A percentile compares a stretch with the other conserved stretches of the same genome.
Conservation (phyloP, 2,797 vertebrate genomes). For the Monodelphis domestica region DNA sequence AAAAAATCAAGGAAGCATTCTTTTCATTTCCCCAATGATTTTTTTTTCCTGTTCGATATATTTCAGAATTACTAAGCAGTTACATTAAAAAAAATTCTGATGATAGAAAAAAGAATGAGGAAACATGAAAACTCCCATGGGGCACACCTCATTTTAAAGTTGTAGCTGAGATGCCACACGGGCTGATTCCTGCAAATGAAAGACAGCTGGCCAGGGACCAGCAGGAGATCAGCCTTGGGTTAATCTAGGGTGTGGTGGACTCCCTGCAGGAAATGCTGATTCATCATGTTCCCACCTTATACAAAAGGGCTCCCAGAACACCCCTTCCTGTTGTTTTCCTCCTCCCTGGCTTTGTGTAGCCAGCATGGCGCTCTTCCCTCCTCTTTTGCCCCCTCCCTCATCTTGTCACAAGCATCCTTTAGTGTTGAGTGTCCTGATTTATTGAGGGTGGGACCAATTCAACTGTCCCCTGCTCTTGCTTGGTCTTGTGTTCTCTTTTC, state of each 20-base stretch:
- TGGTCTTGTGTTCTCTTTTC: not conserved
- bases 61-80: conserved; percentile 12
- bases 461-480: not conserved
- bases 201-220: conserved; percentile 13
- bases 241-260: conserved; percentile 60
- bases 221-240: not conserved
- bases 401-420: conserved; percentile 8
- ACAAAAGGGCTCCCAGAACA: conserved; percentile 73
- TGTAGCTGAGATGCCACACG: conserved; percentile 36
- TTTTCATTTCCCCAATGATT: conserved; percentile 20
- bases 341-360: conserved; percentile 40
- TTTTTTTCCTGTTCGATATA: not conserved
- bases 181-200: conserved; percentile 21
- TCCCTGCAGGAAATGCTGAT: conserved; percentile 73
- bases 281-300: conserved; percentile 69
- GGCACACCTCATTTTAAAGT: conserved; percentile 33
- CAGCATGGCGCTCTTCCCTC: not conserved
- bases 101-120: conserved; percentile 16
- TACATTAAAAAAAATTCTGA: conserved; percentile 5
- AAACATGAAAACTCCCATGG: conserved; percentile 9
- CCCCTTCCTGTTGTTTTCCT: conserved; percentile 79
- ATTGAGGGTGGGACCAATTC: conserved; percentile 1
- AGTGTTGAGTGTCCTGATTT: not conserved
- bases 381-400: not conserved
- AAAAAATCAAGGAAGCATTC: conserved; percentile 12